Conservation (phyloP, 2,113 vertebrate genomes). For the human region DNA sequence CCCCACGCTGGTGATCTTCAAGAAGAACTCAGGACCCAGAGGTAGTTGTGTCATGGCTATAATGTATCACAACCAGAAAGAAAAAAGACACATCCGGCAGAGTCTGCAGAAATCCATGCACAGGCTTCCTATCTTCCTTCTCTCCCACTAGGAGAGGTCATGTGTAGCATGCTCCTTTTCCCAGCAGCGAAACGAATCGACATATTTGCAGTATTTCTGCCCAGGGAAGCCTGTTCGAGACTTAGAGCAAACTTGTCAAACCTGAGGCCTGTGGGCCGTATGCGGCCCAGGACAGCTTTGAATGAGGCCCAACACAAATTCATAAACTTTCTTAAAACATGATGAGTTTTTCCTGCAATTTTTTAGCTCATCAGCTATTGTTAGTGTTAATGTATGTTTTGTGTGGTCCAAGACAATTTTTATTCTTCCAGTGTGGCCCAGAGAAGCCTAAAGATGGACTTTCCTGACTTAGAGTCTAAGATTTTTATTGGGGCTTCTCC, state of each 20-base stretch:
- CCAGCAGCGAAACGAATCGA: background rate
- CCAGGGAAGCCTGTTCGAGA: no score
- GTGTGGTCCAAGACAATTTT: no score
- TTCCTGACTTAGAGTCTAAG: background rate
- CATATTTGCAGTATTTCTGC: background rate
- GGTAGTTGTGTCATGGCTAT: accelerated
- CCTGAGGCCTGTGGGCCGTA: no score
- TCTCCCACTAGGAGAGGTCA: background rate
- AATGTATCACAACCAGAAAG: background rate
- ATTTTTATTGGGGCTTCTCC: background rate
- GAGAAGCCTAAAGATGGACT: no score
- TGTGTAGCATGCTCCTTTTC: accelerated
- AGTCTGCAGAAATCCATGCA: background rate
- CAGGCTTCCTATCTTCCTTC: background rate
- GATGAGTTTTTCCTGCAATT: no score
- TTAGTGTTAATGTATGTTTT: no score
- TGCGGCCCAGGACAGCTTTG: no score
- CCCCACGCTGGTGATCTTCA: accelerated
- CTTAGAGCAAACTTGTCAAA: background rate
- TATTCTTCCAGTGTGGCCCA: no score
- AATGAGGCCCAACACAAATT: no score
- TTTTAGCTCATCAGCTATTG: no score
- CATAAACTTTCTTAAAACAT: no score
- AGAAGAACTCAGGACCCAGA: background rate
- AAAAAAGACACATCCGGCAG: no score